Conservation (phyloP, 2,888 invertebrate genomes). For the Drosophila buzzatii region DNA sequence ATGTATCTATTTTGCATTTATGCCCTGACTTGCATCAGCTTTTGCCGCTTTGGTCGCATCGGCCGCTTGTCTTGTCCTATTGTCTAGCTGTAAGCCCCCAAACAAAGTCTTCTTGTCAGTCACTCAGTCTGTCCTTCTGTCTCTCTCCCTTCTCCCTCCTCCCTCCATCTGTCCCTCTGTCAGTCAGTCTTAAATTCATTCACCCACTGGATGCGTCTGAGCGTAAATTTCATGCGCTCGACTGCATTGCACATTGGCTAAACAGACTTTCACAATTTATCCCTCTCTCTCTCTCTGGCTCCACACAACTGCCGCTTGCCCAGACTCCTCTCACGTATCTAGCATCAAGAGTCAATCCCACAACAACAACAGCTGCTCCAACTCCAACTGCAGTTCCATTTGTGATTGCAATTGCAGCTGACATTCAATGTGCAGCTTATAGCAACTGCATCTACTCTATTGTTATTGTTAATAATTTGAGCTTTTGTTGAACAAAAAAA, state of each 20-base stretch:
- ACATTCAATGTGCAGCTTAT: constrained; percentile 47
- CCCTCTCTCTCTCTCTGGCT: neutral
- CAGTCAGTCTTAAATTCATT: constrained; percentile 62
- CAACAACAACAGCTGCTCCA: neutral
- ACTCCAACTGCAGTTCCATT: constrained; percentile 11
- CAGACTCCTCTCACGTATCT: constrained; percentile 1
- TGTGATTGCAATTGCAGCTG: constrained; percentile 48
- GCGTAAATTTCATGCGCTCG: constrained; percentile 71
- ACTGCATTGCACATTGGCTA: constrained; percentile 62
- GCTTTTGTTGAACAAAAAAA: constrained; percentile 39
- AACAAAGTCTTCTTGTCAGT: constrained; percentile 12
- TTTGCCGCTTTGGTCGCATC: constrained; percentile 29
- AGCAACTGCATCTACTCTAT: constrained; percentile 42
- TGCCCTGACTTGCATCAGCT: constrained; percentile 48
- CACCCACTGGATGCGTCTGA: constrained; percentile 68
- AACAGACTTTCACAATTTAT: constrained; percentile 59
- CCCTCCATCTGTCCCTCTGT: constrained; percentile 37
- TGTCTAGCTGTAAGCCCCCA: constrained; percentile 54
- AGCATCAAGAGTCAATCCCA: constrained; percentile 9
- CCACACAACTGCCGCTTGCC: constrained; percentile 4
- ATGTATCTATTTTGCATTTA: constrained; percentile 76
- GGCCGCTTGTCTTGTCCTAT: constrained; percentile 49
- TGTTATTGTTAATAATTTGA: constrained; percentile 74
- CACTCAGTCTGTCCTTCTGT: neutral
- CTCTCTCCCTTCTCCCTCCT: neutral